These are phyloP conservation scores for Sarcophaga variegata DNA, from an alignment of 2,888 invertebrate genomes.

Conservation along the genomic window DNA sequence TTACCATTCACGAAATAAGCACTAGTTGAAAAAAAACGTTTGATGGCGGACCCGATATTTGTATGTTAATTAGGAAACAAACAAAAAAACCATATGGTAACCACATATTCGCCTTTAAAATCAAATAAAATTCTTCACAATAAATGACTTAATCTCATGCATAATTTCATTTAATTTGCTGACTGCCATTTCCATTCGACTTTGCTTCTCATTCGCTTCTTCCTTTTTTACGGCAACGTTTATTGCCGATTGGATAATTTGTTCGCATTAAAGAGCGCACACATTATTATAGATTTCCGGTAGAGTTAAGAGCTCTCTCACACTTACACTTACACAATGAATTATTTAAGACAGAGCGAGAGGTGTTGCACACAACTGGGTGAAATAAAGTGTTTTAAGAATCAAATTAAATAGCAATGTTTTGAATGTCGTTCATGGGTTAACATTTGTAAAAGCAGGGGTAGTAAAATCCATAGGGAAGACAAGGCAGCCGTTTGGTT, in stretches of 20 bases:
- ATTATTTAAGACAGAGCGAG: slow-evolving; percentile 10
- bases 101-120: slow-evolving; percentile 32
- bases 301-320: slow-evolving; percentile 8
- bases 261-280: background rate
- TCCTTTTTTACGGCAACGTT: slow-evolving; percentile 3
- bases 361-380: no score
- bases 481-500: no score
- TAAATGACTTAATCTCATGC: slow-evolving; percentile 78
- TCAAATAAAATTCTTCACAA: slow-evolving; percentile 51
- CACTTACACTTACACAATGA: background rate
- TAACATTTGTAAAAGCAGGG: no score
- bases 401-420: no score
- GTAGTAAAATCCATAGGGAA: no score
- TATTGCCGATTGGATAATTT: slow-evolving; percentile 27
- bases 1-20: no score
- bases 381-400: no score
- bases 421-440: no score
- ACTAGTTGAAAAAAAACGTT: no score
- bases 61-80: no score
- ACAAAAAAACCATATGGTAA: no score
- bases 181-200: slow-evolving; percentile 44
- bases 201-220: background rate
- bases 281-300: slow-evolving; percentile 21
- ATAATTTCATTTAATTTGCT: slow-evolving; percentile 73
- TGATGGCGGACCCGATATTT: no score